A percentile compares a stretch with the other conserved stretches of the same genome.
phyloP scores from a whole-genome alignment of 2,797 vertebrate genomes.

The Siniperca undulata region DNA sequence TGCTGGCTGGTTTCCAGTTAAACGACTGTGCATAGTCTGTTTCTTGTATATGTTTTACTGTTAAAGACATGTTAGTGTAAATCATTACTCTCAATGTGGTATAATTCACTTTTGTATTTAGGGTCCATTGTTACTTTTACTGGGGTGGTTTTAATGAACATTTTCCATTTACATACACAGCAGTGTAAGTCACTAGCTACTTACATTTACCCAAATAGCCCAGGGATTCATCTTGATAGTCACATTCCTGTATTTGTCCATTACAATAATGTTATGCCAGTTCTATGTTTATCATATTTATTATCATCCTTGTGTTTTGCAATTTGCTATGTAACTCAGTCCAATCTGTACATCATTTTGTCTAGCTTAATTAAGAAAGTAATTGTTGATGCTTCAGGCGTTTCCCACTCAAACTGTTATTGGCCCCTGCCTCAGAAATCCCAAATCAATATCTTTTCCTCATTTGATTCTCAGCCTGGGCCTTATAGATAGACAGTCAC shows the following conservation, averaged over 20 bases:
- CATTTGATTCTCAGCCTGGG: slow-evolving; percentile 57
- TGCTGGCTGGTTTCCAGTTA: slow-evolving; percentile 3
- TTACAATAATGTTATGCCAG: slow-evolving; percentile 17
- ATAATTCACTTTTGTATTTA: not conserved
- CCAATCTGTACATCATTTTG: slow-evolving; percentile 22
- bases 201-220: slow-evolving; percentile 10
- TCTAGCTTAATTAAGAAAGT: slow-evolving; percentile 59
- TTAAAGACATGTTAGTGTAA: not conserved
- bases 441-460: slow-evolving; percentile 73
- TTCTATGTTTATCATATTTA: slow-evolving; percentile 12
- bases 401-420: slow-evolving; percentile 60
- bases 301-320: slow-evolving; percentile 23
- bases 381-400: slow-evolving; percentile 64
- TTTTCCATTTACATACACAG: slow-evolving; percentile 5
- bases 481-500: slow-evolving; percentile 48
- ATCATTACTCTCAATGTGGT: not conserved
- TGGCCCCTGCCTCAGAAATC: slow-evolving; percentile 60
- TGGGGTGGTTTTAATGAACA: slow-evolving; percentile 12
- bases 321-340: slow-evolving; percentile 16
- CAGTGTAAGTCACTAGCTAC: not conserved
- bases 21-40: not conserved
- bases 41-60: not conserved
- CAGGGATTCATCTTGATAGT: slow-evolving; percentile 7
- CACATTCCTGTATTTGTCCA: not conserved
- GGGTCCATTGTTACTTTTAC: not conserved